Evolutionary conservation across 2,797 vertebrate genomes (phyloP), one percentile per base, ranked within the genome.

Genomic region (Karalla daura): DNA sequence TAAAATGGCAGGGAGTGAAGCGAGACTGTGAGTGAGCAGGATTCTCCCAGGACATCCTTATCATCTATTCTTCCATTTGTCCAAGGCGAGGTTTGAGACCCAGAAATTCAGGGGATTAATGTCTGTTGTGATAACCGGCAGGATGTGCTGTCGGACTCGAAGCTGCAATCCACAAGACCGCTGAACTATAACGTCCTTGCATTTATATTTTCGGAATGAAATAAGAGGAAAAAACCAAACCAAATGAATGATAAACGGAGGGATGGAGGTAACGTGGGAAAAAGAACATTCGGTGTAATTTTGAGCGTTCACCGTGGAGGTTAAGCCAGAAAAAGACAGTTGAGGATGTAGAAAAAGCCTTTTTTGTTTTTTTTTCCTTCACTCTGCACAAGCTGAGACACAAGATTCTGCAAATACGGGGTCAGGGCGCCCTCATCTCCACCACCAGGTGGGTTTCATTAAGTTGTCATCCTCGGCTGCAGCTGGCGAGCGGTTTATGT

Each of bases 41-140:
- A 75, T 81, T 78, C 73, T 81, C 72, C 20, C 33, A 69, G 84
- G 86, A 86, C 81, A 72, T 73, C 65, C 85, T 90, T 90, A 91
- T 89, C 87, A 74, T 54, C 64, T 44, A 43, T 81, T 85, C 78
- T 80, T 86, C 71, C 83, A 86, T 89, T 89, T 89, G 86, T 86
- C 66, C 73, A 54, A 69, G 78, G 79, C 55, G 11, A 86, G 37
- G 66, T 79, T 74, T 70, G 78, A 88, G 73, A 78, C 76, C 46
- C 43, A 53, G 68, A 84, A 84, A 81, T 86, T 81, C 76, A 53
- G 55, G 50, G 85, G 85, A 90, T 90, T 86, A 83, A 84, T 86
- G 87, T 88, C 65, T 41, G 67, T 74, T 60, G 78, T 61, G 88
- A 89, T 88, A 89, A 86, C 74, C 3, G 67, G 60, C 77, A 68